Percentiles rank a stretch among this genome's conserved stretches.
Evolutionary conservation across 2,113 vertebrate genomes (phyloP).

Genomic region (Syngnathus scovelli): DNA sequence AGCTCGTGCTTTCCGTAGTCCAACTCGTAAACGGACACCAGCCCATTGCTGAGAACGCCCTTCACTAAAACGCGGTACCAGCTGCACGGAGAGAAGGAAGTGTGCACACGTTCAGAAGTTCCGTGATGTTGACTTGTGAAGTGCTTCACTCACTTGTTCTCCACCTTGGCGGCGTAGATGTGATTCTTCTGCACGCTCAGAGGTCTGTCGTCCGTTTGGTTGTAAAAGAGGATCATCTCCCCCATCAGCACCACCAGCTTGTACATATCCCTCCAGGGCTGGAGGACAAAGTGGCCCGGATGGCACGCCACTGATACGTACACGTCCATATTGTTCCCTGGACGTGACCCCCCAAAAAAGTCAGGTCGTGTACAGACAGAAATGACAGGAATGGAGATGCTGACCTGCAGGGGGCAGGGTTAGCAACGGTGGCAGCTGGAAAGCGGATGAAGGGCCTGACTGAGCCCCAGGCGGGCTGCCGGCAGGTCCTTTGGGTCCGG

Average conservation of each 20-base stretch:
- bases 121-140: background rate
- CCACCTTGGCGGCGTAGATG: slow-evolving; percentile 90
- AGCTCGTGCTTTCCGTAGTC: slow-evolving; percentile 94
- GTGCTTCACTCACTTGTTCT: slow-evolving; percentile 79
- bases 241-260: slow-evolving; percentile 91
- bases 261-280: slow-evolving; percentile 92
- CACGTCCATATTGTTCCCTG: slow-evolving; percentile 77
- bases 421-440: slow-evolving; percentile 74
- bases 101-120: background rate
- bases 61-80: slow-evolving; percentile 93
- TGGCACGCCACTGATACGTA: slow-evolving; percentile 92
- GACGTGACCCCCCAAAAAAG: background rate
- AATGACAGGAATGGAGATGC: background rate
- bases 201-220: slow-evolving; percentile 76
- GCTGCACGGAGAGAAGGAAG: slow-evolving; percentile 52
- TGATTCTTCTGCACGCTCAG: slow-evolving; percentile 79
- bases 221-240: slow-evolving; percentile 95
- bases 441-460: slow-evolving; percentile 18
- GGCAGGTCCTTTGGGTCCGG: slow-evolving; percentile 25
- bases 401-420: slow-evolving; percentile 72
- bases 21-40: slow-evolving; percentile 89
- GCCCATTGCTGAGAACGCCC: slow-evolving; percentile 82
- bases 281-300: slow-evolving; percentile 91
- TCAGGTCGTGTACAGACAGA: background rate
- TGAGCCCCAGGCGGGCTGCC: slow-evolving; percentile 23